Evolutionary conservation across 2,888 invertebrate genomes (phyloP).

Genomic region (Lasius fuliginosus): DNA sequence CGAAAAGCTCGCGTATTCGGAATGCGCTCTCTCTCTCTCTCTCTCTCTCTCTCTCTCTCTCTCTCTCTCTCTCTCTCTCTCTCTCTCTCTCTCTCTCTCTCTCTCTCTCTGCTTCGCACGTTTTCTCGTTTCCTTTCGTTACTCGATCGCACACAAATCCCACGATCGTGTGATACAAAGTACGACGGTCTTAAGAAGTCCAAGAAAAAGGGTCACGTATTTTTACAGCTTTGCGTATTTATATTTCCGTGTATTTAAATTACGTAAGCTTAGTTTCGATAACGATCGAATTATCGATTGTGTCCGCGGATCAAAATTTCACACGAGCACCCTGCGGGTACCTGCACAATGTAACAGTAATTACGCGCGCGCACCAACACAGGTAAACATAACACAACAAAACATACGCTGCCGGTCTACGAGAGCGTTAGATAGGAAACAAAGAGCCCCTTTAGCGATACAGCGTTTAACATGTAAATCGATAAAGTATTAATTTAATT

Average conservation of each 20-base stretch:
- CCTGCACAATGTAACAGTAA: neutral
- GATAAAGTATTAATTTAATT: conserved; percentile 61
- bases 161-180: neutral
- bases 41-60: neutral
- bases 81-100: neutral
- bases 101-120: conserved; percentile 19
- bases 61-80: neutral
- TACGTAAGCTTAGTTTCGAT: neutral
- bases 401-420: conserved; percentile 59
- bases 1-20: conserved; percentile 34
- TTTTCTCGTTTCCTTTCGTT: conserved; percentile 37
- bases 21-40: neutral
- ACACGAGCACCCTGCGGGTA: conserved; percentile 38
- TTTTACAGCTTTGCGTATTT: neutral
- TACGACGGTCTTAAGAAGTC: conserved; percentile 12
- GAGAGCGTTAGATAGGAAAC: conserved; percentile 47
- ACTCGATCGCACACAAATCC: conserved; percentile 5
- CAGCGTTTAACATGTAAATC: conserved; percentile 51
- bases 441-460: conserved; percentile 48
- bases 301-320: conserved; percentile 1
- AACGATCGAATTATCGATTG: neutral
- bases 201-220: neutral
- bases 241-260: neutral
- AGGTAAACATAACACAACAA: conserved; percentile 24
- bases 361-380: conserved; percentile 2